Evolutionary conservation across 2,113 vertebrate genomes (phyloP).

Genomic region (Mus musculus): GRCm39 chr9:50319001-50319500

Average conservation of each 20-base stretch:
- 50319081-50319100: too few species aligned
- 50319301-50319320: not conserved
- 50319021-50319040: too few species aligned
- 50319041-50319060: too few species aligned
- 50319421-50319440: not conserved
- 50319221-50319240: not conserved
- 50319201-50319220: not conserved
- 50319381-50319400: not conserved
- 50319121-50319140: too few species aligned
- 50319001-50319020: too few species aligned
- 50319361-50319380: not conserved
- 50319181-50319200: too few species aligned
- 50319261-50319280: rapidly evolving
- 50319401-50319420: not conserved
- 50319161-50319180: too few species aligned
- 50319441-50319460: not conserved
- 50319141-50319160: too few species aligned
- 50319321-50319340: not conserved
- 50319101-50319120: too few species aligned
- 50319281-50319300: not conserved
- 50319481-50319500: not conserved
- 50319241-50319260: not conserved
- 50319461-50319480: not conserved
- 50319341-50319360: not conserved
- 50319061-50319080: too few species aligned